phyloP scores from a whole-genome alignment of 1,140 invertebrate genomes.

The Laodelphax striatellus region DNA sequence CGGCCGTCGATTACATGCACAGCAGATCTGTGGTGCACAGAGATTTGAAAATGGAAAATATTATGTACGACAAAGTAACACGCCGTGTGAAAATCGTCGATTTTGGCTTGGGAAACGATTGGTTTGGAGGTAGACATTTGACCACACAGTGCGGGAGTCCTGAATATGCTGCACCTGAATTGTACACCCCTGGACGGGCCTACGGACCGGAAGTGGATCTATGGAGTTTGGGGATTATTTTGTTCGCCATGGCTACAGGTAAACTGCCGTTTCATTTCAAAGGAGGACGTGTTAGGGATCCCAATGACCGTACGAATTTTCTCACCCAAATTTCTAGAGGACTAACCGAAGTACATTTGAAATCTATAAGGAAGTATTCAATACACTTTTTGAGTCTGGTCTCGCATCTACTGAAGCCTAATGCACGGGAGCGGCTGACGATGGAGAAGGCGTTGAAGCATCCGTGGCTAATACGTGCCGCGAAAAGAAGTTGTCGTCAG shows the following conservation, averaged over 20 bases:
- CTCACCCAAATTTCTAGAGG: neutral
- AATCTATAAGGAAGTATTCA: neutral
- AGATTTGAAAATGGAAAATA: slow-evolving; percentile 66
- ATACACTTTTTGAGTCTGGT: neutral
- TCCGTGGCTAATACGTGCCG: neutral
- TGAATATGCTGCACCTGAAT: slow-evolving; percentile 62
- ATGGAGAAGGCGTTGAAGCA: neutral
- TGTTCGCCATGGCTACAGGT: slow-evolving; percentile 54
- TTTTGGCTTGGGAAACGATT: slow-evolving; percentile 59
- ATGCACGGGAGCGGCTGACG: neutral
- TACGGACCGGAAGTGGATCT: slow-evolving; percentile 65
- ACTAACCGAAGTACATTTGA: neutral
- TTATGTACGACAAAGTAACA: slow-evolving; percentile 49
- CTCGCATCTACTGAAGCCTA: neutral
- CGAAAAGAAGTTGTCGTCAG: no score
- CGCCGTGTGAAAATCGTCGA: slow-evolving; percentile 60
- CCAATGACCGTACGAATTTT: neutral
- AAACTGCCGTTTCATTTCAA: slow-evolving; percentile 44
- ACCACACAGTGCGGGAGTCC: slow-evolving; percentile 61
- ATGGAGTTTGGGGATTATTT: slow-evolving; percentile 61
- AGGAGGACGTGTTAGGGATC: neutral
- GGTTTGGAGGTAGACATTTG: slow-evolving; percentile 39
- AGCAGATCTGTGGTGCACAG: slow-evolving; percentile 52
- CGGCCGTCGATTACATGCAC: slow-evolving; percentile 55
- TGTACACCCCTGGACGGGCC: slow-evolving; percentile 45